These are phyloP conservation scores for Chromobotia macracanthus DNA, from an alignment of 2,797 vertebrate genomes.

Conservation along the genomic window DNA sequence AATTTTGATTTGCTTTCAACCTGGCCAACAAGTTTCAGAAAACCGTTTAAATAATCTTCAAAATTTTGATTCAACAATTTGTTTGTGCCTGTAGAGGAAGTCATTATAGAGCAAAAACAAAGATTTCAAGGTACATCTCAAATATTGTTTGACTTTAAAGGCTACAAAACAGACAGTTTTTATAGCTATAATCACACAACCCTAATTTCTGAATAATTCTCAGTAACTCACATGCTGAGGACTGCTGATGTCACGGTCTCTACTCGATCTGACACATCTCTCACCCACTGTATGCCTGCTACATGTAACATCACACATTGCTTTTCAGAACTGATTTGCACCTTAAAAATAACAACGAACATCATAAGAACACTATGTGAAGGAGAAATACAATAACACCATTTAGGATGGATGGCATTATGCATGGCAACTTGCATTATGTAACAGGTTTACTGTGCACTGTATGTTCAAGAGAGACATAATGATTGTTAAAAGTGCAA, in stretches of 20 bases:
- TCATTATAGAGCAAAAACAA: neutral
- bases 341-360: too few relatives aligned
- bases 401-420: too few relatives aligned
- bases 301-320: constrained; percentile 18
- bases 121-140: neutral
- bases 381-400: too few relatives aligned
- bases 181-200: too few relatives aligned
- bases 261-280: constrained; percentile 3
- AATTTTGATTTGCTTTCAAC: neutral
- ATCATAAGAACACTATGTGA: too few relatives aligned
- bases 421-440: too few relatives aligned
- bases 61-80: too few relatives aligned
- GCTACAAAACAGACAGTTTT: neutral
- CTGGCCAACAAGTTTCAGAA: neutral
- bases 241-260: neutral
- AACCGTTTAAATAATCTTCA: too few relatives aligned
- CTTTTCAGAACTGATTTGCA: neutral
- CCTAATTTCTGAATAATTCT: neutral
- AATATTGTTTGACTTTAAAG: neutral
- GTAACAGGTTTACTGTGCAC: too few relatives aligned
- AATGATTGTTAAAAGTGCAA: too few relatives aligned
- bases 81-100: neutral
- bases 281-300: neutral
- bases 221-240: constrained; percentile 12
- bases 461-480: too few relatives aligned